These are phyloP conservation scores for Crocidura indochinensis DNA, from an alignment of 2,797 vertebrate species.

Conservation along the genomic window DNA sequence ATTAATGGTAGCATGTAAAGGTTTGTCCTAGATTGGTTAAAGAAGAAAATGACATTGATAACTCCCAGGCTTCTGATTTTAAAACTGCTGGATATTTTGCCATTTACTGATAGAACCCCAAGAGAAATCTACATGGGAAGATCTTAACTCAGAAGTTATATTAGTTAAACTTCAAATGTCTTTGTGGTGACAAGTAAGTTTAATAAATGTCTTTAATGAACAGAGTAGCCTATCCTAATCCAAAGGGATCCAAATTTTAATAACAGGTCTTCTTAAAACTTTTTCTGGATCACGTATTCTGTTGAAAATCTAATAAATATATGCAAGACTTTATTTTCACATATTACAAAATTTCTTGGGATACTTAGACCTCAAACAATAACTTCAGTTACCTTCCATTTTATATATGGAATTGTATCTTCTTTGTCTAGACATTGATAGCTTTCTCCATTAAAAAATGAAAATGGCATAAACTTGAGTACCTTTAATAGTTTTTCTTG, in stretches of 20 bases:
- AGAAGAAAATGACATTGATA: background rate
- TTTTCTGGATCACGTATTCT: background rate
- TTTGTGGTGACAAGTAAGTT: conserved; percentile 1
- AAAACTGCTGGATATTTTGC: background rate
- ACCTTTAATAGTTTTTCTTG: background rate
- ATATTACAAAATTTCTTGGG: background rate
- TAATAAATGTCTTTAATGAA: background rate
- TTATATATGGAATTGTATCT: background rate
- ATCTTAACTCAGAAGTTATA: background rate
- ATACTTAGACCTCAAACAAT: background rate
- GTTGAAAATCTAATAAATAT: background rate
- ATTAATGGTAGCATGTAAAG: background rate
- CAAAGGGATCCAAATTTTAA: background rate
- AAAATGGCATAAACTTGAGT: background rate
- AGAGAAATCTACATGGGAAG: background rate
- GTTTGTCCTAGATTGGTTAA: background rate
- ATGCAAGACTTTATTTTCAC: conserved; percentile 14
- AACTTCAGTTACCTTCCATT: background rate
- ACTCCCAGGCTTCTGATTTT: background rate
- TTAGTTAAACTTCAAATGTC: background rate
- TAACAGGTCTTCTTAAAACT: background rate
- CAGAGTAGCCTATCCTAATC: background rate
- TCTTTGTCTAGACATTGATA: conserved; percentile 20
- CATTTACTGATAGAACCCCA: background rate
- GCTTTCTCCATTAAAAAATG: conserved; percentile 21